These are phyloP conservation scores for Drosophila helvetica DNA, from an alignment of 2,888 invertebrate genomes.

Conservation along the genomic window DNA sequence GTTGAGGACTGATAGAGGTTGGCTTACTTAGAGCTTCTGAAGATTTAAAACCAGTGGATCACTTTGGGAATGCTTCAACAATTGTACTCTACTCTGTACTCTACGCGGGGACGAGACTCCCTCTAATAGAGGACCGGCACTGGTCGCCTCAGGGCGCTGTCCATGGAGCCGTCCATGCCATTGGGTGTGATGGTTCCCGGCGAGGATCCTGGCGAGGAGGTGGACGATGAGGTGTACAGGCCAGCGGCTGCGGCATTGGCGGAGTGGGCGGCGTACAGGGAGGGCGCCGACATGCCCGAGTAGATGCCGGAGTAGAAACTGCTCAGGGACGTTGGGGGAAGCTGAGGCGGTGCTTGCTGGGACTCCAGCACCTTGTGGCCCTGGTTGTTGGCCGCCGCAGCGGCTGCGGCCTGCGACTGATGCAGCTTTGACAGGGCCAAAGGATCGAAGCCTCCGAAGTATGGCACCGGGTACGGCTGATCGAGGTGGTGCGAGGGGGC, in stretches of 20 bases:
- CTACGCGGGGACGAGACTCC: conserved; percentile 9
- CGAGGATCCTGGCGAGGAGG: conserved; percentile 84
- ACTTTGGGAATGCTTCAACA: conserved; percentile 76
- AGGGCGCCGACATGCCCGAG: conserved; percentile 83
- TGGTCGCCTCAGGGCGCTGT: conserved; percentile 82
- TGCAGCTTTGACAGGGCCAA: conserved; percentile 83
- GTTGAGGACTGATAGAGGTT: conserved; percentile 49
- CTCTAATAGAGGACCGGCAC: conserved; percentile 83
- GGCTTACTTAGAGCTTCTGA: conserved; percentile 74
- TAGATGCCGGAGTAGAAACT: conserved; percentile 84
- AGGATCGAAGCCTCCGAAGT: conserved; percentile 84
- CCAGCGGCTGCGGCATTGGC: conserved; percentile 82
- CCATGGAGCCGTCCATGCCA: conserved; percentile 82
- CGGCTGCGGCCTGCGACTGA: conserved; percentile 82
- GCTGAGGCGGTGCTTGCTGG: conserved; percentile 81
- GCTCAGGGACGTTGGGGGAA: conserved; percentile 83
- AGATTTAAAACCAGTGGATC: conserved; percentile 79
- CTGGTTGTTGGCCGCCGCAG: conserved; percentile 81
- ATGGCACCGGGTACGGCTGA: conserved; percentile 85
- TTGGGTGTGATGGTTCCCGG: conserved; percentile 83
- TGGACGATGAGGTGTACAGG: conserved; percentile 83
- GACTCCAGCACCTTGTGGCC: conserved; percentile 63
- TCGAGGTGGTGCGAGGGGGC: conserved; percentile 89
- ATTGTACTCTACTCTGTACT: conserved; percentile 77
- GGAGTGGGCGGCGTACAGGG: conserved; percentile 83